Evolutionary conservation across 2,113 vertebrate species (phyloP), one percentile per base, ranked within the genome.

Genomic region (Glaucomys volans): DNA sequence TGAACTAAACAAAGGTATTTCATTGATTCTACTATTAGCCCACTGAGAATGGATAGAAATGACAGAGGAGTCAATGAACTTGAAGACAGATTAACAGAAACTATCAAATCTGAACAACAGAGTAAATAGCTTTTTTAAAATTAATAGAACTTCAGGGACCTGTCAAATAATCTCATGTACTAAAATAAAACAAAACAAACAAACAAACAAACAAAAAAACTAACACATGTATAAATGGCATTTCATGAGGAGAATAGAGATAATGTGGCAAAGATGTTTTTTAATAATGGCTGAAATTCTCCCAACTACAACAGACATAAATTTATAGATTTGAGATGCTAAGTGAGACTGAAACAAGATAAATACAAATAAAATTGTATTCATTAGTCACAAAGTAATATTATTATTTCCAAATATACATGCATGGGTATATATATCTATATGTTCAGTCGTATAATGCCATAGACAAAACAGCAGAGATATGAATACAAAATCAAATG

Each of bases 401-500:
- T 90, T 50, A 87, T 57, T n/a, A 59, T 75, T 90, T 86, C 85
- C 40, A 67, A 76, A 28, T 4, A 87, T 64, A 14, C 17, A 57
- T 85, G 66, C 81, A n/a, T 57, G 77, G 13, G 91, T 52, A 76
- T 71, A 79, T 28, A 87, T 0, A 42, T 17, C 13, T 80, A 62
- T 4, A 40, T 54, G 14, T 17, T 79, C 14, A 64, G 1, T 52
- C 14, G 59, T 76, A 40, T 37, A 94, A 71, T n/a, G 47, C n/a
- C 32, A 76, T 22, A 84, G 50, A 88, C 44, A 79, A 80, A 80
- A 85, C 13, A 95, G 50, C 32, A 85, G 20, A 81, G 11, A 86
- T 42, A 85, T 75, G 42, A 94, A 66, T 72, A 69, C 22, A 91
- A 76, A 95, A 80, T 86, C 52, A 82, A 96, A 92, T 10, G 4